A percentile compares a stretch with the other conserved stretches of the same genome.
Conservation (phyloP, 2,113 vertebrate species). For the Tragelaphus imberbis region DNA sequence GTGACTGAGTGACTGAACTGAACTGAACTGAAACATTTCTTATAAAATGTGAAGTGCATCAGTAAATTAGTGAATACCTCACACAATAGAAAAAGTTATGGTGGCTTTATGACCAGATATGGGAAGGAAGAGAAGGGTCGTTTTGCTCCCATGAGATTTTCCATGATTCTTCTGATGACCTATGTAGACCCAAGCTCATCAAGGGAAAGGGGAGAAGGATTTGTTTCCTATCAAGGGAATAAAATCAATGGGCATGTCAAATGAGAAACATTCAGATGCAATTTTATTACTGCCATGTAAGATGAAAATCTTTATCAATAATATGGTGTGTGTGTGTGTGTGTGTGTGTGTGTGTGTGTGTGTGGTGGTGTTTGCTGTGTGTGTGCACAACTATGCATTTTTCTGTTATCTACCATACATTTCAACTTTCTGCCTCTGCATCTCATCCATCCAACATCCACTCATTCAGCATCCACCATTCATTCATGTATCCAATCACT, state of each 20-base stretch:
- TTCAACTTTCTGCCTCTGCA: neutral
- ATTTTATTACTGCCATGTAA: neutral
- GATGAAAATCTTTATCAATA: neutral
- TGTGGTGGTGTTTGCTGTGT: neutral
- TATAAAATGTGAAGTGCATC: neutral
- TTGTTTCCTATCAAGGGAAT: accelerated
- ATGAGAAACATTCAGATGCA: neutral
- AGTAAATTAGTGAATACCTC: neutral
- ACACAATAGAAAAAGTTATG: neutral
- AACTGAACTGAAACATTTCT: neutral
- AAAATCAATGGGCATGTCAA: neutral
- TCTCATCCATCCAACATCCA: neutral
- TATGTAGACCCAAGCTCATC: no score
- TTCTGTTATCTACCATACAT: neutral
- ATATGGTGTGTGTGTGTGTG: accelerated
- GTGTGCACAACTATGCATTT: neutral
- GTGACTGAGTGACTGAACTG: no score
- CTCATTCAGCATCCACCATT: neutral
- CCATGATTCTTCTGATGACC: neutral
- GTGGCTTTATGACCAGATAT: neutral
- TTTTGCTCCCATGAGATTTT: neutral
- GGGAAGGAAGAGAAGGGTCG: neutral
- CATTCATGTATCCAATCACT: neutral
- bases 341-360: no score
- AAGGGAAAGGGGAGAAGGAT: accelerated